Percentiles rank a stretch among this genome's conserved stretches.
Conservation (phyloP, 53 echinoderm and acorn worm genomes). For the Luidia sarsii region DNA sequence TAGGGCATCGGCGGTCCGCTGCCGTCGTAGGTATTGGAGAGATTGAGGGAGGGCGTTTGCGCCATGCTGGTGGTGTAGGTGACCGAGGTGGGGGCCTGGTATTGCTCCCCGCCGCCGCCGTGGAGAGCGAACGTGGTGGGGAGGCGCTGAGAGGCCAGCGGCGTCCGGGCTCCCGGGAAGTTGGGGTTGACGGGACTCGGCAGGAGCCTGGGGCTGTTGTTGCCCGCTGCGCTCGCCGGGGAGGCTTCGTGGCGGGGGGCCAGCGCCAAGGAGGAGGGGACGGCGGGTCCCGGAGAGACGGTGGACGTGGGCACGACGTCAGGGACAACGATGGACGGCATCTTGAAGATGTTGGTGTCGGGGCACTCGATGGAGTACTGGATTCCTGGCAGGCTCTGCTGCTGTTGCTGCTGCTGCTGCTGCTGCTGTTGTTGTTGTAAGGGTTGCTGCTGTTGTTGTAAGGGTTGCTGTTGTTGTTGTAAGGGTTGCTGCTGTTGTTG, state of each 20-base stretch:
- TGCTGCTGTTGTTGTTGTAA: slow-evolving; percentile 15
- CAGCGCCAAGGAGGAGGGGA: slow-evolving; percentile 25
- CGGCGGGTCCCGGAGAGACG: slow-evolving; percentile 1
- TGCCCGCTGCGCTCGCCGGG: neutral
- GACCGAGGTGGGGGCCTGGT: slow-evolving; percentile 72
- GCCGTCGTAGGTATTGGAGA: slow-evolving; percentile 22
- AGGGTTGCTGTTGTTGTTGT: neutral
- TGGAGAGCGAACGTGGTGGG: slow-evolving; percentile 15
- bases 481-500: slow-evolving; percentile 33
- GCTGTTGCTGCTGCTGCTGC: slow-evolving; percentile 27
- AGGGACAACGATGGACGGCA: slow-evolving; percentile 47
- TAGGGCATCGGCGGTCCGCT: slow-evolving; percentile 47
- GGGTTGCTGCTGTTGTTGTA: slow-evolving; percentile 2
- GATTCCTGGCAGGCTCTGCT: slow-evolving; percentile 25
- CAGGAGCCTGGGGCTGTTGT: slow-evolving; percentile 23
- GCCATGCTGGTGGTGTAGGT: slow-evolving; percentile 69
- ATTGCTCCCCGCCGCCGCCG: slow-evolving; percentile 22
- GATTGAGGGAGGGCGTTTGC: slow-evolving; percentile 48
- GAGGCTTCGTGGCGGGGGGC: slow-evolving; percentile 21
- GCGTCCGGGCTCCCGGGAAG: slow-evolving; percentile 28
- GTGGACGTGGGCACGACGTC: slow-evolving; percentile 36
- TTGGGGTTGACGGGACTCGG: slow-evolving; percentile 43
- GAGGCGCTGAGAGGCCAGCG: neutral
- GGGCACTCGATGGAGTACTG: slow-evolving; percentile 50
- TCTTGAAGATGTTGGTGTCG: slow-evolving; percentile 35